Evolutionary conservation across 2,113 vertebrate species (phyloP), one percentile per base, ranked within the genome.

Genomic region (Thamnaconus septentrionalis): DNA sequence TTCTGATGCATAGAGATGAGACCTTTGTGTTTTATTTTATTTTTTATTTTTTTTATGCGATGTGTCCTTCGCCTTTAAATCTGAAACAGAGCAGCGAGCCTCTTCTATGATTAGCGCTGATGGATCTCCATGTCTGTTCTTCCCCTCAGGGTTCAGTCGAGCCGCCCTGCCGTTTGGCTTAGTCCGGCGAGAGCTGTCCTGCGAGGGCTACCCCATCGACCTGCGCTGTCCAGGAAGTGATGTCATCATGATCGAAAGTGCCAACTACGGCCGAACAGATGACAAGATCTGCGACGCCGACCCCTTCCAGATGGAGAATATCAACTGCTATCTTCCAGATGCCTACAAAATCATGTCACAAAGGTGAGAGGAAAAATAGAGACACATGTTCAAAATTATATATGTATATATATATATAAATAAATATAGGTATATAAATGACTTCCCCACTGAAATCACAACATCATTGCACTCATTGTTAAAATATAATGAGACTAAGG

Each of bases 261-360:
- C 97, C 56, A 99, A 99, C 92, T 99, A 99, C 12, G 97, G 97
- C 65, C 93, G 97, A 66, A 99, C 97, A 12, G 97, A 99, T 7
- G 96, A 98, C 93, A 98, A 99, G 92, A 98, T 99, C 78, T 99
- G 97, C 73, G 97, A 99, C 50, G 97, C 97, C 42, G 97, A 99
- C 89, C 96, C 96, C 12, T 99, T 99, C 92, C 97, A 99, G 89
- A 99, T 99, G 97, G 97, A 99, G 88, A 99, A 99, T 81, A 94
- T 95, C 61, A 96, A 98, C 88, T 99, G 97, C 90, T 98, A 98
- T 92, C 97, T 99, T 86, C 96, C 97, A 79, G 97, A 99, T 3
- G 97, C 97, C 85, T 99, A 94, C 93, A 99, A 99, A 91, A 99
- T 99, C 81, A 99, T 98, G 96, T 97, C 97, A 77, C 96, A 98